phyloP scores from a whole-genome alignment of 2,113 vertebrate genomes.

The Melanotaenia duboulayi region DNA sequence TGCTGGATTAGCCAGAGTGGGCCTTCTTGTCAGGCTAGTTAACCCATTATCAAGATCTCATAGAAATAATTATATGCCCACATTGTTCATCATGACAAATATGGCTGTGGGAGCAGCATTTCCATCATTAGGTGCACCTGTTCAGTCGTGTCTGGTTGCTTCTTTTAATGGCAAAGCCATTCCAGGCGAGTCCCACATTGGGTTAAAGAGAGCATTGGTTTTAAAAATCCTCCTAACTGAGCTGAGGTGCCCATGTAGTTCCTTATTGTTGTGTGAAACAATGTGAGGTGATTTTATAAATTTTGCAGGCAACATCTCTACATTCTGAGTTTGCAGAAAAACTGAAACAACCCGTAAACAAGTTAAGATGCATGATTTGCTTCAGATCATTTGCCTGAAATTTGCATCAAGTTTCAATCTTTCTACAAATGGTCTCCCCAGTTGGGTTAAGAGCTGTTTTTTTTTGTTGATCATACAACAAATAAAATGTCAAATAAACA shows the following conservation, averaged over 20 bases:
- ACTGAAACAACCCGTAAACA: background rate
- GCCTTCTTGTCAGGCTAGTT: background rate
- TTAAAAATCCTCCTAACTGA: background rate
- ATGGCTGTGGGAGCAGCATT: background rate
- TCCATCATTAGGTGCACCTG: background rate
- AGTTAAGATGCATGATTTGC: background rate
- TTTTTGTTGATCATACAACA: no score
- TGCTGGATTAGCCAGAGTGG: background rate
- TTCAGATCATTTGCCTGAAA: background rate
- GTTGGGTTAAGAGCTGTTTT: background rate
- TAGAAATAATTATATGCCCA: no score
- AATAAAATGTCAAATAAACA: no score
- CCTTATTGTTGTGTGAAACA: background rate
- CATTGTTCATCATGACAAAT: no score
- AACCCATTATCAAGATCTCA: background rate
- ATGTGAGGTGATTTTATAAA: background rate
- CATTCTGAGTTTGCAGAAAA: background rate
- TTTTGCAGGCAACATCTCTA: background rate
- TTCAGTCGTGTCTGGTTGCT: background rate
- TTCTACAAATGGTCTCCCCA: background rate
- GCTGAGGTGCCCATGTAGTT: background rate
- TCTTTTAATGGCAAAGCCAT: background rate
- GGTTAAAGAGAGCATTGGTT: background rate
- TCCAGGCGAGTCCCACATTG: no score
- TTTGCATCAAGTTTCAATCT: slow-evolving; percentile 19